Evolutionary conservation across 2,113 vertebrate genomes (phyloP), one percentile per base, ranked within the genome.

Genomic region (Clarias gariepinus): DNA sequence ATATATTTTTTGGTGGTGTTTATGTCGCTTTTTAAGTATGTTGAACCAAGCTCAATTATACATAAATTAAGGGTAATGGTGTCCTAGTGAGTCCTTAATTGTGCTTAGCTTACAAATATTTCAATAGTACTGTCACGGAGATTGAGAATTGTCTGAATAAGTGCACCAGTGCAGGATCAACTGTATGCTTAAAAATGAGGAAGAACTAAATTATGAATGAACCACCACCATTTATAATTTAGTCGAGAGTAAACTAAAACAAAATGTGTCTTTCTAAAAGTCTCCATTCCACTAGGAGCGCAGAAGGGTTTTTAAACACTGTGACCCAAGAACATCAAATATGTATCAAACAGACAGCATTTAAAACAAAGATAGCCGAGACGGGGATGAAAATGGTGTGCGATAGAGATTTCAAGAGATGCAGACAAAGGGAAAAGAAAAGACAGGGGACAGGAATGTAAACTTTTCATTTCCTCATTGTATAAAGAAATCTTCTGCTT

Each of bases 141-240:
- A 61, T 78, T 66, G 83, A 63, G 82, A 84, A 76, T 76, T 87
- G 83, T 82, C 85, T 68, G 82, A 36, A 77, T 77, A 87, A 86
- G 68, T 61, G 85, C n/a, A 13, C 36, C 57, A 61, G 30, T 25
- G 36, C 15, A 36, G 41, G 25, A 57, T 30, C 57, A 79, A 5
- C 28, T 21, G 53, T 23, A 10, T 33, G 55, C 77, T 58, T 60
- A 60, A 81, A 47, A 81, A 61, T 11, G 3, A 61, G 57, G 61
- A 81, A 81, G 57, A 81, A 81, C 78, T 81, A 61, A 81, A 81
- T 81, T 36, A 81, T 81, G 23, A 61, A 81, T 81, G 78, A 81
- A 41, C 57, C 28, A 21, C 9, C 53, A 33, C 77, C 77, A 60
- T 81, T 61, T 81, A 81, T 81, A 81, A 81, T 81, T 61, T 81